Percentiles rank a stretch among this genome's conserved stretches.
phyloP scores from a whole-genome alignment of 2,113 vertebrate species.

The human (Homo sapiens) region DNA sequence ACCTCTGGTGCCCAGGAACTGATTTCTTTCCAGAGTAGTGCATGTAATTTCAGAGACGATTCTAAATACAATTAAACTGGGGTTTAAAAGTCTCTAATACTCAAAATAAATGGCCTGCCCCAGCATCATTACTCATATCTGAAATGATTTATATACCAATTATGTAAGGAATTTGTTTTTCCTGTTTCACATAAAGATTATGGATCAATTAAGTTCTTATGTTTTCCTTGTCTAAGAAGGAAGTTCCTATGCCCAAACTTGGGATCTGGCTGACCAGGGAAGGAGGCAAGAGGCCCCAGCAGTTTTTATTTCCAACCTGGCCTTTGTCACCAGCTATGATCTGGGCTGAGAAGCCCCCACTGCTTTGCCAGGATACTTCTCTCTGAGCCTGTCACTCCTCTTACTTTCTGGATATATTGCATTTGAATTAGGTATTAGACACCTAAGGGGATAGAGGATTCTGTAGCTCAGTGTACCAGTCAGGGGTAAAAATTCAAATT shows the following conservation, averaged over 20 bases:
- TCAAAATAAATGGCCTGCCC: constrained; percentile 76
- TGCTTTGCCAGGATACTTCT: neutral
- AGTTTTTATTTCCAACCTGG: neutral
- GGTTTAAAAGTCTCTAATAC: constrained; percentile 68
- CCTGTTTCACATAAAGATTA: constrained; percentile 76
- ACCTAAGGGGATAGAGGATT: neutral
- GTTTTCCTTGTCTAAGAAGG: neutral
- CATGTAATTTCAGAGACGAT: neutral
- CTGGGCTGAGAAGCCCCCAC: neutral
- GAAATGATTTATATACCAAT: constrained; percentile 82
- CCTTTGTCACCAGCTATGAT: neutral
- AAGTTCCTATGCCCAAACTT: neutral
- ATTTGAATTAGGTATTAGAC: neutral
- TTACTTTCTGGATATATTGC: neutral
- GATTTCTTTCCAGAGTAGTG: neutral
- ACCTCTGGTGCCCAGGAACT: neutral
- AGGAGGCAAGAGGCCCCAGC: neutral
- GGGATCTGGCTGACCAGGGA: neutral
- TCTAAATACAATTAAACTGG: constrained; percentile 74
- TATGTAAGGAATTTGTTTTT: constrained; percentile 74
- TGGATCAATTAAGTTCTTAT: constrained; percentile 70
- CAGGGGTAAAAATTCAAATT: neutral
- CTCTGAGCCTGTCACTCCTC: neutral
- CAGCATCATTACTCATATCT: constrained; percentile 73
- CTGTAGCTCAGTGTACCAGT: neutral